Evolutionary conservation across 2,888 invertebrate species (phyloP), one percentile per base, ranked within the genome.

Genomic region (Drosophila monieri): DNA sequence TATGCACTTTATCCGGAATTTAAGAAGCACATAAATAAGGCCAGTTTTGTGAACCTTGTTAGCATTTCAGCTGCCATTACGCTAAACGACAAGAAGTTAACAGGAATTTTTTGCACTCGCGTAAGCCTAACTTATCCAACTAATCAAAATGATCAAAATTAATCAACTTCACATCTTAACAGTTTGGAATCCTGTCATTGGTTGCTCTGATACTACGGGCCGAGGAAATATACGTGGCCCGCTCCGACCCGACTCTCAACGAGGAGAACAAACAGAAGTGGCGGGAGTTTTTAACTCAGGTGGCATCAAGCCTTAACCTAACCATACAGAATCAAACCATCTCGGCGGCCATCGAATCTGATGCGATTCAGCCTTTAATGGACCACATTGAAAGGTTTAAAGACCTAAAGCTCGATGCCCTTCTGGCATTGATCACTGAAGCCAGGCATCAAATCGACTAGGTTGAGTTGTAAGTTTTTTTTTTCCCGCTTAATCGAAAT

Each of bases 101-200:
- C 85, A 47, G 89, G 88, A 41, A 88, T 92, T 21, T 91, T 92
- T 68, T 89, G 89, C 39, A 91, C 91, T 78, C 92, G 91, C 72
- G 92, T 92, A 87, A 84, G 89, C 80, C 8, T 6, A 5, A 8
- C 1, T 6, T 18, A 1, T 37, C 9, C 0, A 23, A 23, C 21
- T 23, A 23, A 27, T 9, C 27, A 3, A 8, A 27, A 27, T 27
- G 8, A 27, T 8, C 12, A 27, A 25, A 10, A 14, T n/a, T 5
- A 3, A 41, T 14, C 2, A 4, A 6, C 15, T 30, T 2, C 1
- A 18, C 18, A 1, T 12, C 25, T 9, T 74, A 78, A 23, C 76
- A 91, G 92, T 92, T 91, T 74, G 92, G 90, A 32, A 90, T 92
- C 65, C 89, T 91, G 52, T 90, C 91, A 52, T 76, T 92, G 30